phyloP scores from a whole-genome alignment of 2,888 invertebrate species.

The Meteorus cinctellus region DNA sequence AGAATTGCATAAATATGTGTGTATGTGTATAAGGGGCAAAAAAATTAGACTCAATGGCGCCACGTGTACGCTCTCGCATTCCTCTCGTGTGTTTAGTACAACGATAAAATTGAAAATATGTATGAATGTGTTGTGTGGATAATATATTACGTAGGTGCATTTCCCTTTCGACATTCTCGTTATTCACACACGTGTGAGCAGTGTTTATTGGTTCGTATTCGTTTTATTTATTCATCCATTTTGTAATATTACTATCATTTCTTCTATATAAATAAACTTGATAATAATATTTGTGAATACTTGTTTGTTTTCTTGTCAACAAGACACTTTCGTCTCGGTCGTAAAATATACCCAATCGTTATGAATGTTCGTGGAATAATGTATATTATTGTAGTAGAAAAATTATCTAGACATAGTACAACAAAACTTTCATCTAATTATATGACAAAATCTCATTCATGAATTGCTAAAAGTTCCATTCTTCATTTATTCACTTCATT shows the following conservation, averaged over 20 bases:
- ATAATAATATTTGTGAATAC: too few relatives aligned
- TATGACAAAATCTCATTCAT: too few relatives aligned
- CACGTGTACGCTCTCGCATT: background rate
- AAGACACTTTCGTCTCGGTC: too few relatives aligned
- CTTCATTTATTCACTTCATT: too few relatives aligned
- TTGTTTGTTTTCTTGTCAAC: too few relatives aligned
- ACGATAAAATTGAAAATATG: conserved; percentile 28
- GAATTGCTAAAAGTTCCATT: too few relatives aligned
- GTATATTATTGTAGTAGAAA: too few relatives aligned
- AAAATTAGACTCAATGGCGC: conserved; percentile 28
- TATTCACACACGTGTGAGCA: conserved; percentile 13
- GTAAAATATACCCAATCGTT: too few relatives aligned
- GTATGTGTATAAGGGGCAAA: background rate
- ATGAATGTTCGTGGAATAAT: too few relatives aligned
- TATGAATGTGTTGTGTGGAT: background rate
- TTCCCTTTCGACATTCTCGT: background rate
- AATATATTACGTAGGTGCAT: background rate
- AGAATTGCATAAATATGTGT: too few relatives aligned
- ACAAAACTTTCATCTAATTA: too few relatives aligned
- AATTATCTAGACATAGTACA: too few relatives aligned
- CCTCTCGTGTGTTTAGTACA: conserved; percentile 19
- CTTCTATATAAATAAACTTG: background rate
- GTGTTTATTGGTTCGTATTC: background rate
- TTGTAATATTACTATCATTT: background rate
- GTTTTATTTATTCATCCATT: background rate